Percentiles rank a stretch among this genome's conserved stretches.
Evolutionary conservation across 2,888 invertebrate genomes (phyloP).

Genomic region (Hemithea aestivaria): DNA sequence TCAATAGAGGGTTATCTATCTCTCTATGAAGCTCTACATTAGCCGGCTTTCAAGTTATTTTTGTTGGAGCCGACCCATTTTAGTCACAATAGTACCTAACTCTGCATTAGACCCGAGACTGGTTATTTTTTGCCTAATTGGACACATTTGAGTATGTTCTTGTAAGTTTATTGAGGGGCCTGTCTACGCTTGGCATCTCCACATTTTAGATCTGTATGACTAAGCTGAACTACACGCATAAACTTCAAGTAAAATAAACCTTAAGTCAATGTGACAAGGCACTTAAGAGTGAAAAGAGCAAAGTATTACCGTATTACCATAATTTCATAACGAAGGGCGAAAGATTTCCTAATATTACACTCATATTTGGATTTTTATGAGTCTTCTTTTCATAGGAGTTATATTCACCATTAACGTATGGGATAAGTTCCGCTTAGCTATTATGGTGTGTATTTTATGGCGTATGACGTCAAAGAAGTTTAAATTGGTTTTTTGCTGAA

Average conservation of each 20-base stretch:
- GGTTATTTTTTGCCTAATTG: too few species aligned
- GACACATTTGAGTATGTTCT: too few species aligned
- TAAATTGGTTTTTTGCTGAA: constrained; percentile 18
- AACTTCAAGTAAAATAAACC: constrained; percentile 6
- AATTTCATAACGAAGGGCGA: constrained; percentile 71
- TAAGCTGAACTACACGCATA: too few species aligned
- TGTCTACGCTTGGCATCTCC: too few species aligned
- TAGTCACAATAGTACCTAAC: too few species aligned
- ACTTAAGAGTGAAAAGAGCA: constrained; percentile 3
- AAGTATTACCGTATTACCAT: constrained; percentile 51
- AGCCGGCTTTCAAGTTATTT: too few species aligned
- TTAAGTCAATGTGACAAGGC: constrained; percentile 13
- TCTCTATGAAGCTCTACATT: too few species aligned
- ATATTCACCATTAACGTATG: constrained; percentile 24
- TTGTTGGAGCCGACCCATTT: too few species aligned
- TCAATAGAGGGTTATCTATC: too few species aligned
- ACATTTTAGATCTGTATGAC: too few species aligned
- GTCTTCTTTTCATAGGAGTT: constrained; percentile 26
- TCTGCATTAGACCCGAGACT: too few species aligned
- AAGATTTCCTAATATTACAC: constrained; percentile 60
- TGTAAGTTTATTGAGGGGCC: too few species aligned
- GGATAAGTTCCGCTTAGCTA: constrained; percentile 20
- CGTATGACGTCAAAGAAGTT: constrained; percentile 17
- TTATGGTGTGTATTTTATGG: constrained; percentile 17
- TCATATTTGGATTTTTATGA: constrained; percentile 62